Evolutionary conservation across 2,113 vertebrate species (phyloP).

Genomic region (Poicephalus meyeri): DNA sequence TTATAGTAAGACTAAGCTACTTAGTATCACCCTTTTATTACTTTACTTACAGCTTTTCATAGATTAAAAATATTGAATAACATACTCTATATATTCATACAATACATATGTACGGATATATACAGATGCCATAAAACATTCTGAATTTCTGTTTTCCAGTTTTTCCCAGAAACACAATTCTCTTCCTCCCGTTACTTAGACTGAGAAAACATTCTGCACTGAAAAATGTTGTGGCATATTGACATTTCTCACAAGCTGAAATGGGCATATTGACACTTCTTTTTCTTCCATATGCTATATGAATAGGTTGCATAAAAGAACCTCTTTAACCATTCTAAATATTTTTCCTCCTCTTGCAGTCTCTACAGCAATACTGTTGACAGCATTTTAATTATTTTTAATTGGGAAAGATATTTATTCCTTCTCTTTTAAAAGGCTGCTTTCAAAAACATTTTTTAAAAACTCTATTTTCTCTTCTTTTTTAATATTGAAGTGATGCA

Average conservation of each 20-base stretch:
- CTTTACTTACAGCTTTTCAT: neutral
- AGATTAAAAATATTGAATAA: neutral
- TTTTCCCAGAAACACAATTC: neutral
- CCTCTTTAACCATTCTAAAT: neutral
- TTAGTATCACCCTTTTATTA: neutral
- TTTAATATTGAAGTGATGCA: neutral
- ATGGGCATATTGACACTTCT: neutral
- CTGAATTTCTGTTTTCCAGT: neutral
- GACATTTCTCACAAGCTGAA: slow-evolving; percentile 19
- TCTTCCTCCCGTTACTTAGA: neutral
- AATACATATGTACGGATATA: neutral
- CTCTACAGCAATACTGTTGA: neutral
- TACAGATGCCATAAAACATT: neutral
- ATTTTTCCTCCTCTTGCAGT: neutral
- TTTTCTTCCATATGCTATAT: neutral
- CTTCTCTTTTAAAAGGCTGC: neutral
- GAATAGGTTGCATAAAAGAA: neutral
- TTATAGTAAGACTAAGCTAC: neutral
- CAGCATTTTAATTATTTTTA: neutral
- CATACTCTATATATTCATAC: neutral
- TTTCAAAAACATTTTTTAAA: neutral
- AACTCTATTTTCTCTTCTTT: neutral
- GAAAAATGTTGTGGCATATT: neutral
- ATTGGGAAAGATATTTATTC: neutral
- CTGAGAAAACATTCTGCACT: neutral